A percentile compares a stretch with the other conserved stretches of the same genome.
phyloP scores from a whole-genome alignment of 2,797 vertebrate genomes.

The Crenichthys baileyi region DNA sequence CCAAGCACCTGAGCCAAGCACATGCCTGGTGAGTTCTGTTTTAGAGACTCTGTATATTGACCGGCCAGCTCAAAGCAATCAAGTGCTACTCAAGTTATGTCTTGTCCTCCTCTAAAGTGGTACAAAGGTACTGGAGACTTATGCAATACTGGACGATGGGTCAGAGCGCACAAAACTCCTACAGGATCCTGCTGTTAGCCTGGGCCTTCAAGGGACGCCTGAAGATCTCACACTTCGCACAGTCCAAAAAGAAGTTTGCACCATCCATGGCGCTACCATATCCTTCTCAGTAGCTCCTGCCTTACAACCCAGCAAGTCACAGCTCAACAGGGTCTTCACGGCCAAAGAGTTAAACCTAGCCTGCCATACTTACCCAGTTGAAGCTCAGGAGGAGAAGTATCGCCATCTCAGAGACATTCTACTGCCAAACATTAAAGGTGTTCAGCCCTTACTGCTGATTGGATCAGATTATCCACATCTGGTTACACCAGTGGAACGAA shows the following conservation, averaged over 20 bases:
- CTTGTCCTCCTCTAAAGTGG: not conserved
- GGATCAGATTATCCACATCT: not conserved
- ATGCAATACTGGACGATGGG: not conserved
- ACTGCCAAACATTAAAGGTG: not conserved
- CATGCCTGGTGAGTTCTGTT: not conserved
- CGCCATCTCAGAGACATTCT: not conserved
- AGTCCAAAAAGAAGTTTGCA: not conserved
- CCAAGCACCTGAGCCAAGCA: not conserved
- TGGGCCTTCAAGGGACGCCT: not conserved
- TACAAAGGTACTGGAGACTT: not conserved
- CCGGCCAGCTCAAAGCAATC: not conserved
- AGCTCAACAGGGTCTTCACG: not conserved
- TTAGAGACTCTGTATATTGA: not conserved
- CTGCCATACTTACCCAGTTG: not conserved
- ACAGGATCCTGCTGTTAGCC: not conserved
- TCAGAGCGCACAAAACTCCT: not conserved
- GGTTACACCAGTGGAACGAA: too few species aligned
- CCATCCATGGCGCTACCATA: not conserved
- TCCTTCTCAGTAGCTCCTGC: conserved; percentile 1
- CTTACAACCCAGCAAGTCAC: not conserved
- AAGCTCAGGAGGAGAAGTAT: not conserved
- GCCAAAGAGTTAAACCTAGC: not conserved
- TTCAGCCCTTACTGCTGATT: not conserved
- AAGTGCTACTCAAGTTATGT: not conserved
- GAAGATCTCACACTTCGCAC: conserved; percentile 1